These are phyloP conservation scores for Fragum fragum DNA, from an alignment of 2,888 invertebrate genomes.

Conservation along the genomic window DNA sequence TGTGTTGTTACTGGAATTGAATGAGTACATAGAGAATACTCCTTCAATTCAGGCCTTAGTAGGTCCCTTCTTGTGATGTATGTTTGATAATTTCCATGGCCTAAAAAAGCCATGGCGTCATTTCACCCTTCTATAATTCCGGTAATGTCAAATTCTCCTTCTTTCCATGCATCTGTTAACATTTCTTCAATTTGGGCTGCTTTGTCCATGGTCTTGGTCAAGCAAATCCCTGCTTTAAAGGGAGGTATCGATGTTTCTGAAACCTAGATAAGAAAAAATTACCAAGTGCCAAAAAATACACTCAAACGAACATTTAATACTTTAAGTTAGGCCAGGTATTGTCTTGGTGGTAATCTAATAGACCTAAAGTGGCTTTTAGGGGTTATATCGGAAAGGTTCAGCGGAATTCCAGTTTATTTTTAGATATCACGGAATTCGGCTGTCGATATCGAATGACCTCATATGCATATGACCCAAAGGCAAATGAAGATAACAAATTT, in stretches of 20 bases:
- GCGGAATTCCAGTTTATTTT: too few relatives aligned
- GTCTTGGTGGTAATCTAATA: too few relatives aligned
- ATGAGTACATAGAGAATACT: background rate
- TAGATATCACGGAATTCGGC: too few relatives aligned
- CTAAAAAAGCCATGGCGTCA: conserved; percentile 9
- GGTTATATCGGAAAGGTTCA: too few relatives aligned
- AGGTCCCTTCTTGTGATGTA: background rate
- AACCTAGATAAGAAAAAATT: too few relatives aligned
- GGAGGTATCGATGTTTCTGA: background rate
- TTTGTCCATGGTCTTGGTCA: conserved; percentile 1
- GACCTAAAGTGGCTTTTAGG: too few relatives aligned
- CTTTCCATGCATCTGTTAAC: background rate
- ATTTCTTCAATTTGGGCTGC: background rate
- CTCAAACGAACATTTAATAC: too few relatives aligned
- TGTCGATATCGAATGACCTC: too few relatives aligned
- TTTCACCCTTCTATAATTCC: background rate
- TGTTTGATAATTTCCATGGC: conserved; percentile 4
- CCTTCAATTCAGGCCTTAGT: background rate
- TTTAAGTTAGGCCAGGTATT: too few relatives aligned
- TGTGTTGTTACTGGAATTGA: background rate
- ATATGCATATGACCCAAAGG: too few relatives aligned
- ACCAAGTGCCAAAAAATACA: too few relatives aligned
- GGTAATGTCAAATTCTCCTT: background rate
- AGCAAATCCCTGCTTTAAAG: background rate
- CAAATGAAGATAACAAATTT: too few relatives aligned